These are phyloP conservation scores for Elachura formosa DNA, from an alignment of 2,113 vertebrate genomes.

Conservation along the genomic window DNA sequence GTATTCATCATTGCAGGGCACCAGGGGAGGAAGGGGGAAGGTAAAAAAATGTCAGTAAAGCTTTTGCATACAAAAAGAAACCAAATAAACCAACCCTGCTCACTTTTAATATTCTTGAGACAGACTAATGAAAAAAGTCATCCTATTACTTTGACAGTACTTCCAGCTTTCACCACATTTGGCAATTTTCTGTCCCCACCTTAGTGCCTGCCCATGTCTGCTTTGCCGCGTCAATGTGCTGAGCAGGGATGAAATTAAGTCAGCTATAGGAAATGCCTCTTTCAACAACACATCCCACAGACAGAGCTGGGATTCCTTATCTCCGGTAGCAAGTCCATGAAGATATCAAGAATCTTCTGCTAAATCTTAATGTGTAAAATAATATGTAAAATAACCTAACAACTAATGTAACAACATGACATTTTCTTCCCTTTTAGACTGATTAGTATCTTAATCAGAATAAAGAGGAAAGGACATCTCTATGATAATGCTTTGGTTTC, in stretches of 20 bases:
- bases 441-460: background rate
- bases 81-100: background rate
- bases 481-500: background rate
- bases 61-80: background rate
- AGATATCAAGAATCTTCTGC: background rate
- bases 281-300: background rate
- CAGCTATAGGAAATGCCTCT: background rate
- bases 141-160: background rate
- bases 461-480: background rate
- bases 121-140: background rate
- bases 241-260: background rate
- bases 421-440: background rate
- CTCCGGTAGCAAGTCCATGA: background rate
- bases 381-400: no score
- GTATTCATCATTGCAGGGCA: background rate
- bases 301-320: background rate
- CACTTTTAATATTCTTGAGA: background rate
- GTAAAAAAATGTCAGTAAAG: background rate
- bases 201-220: background rate
- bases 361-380: background rate
- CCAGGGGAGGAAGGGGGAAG: background rate
- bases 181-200: background rate
- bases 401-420: background rate
- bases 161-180: background rate
- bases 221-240: accelerated